These are phyloP conservation scores for Dasyurus viverrinus DNA, from an alignment of 2,113 vertebrate species.

Conservation along the genomic window DNA sequence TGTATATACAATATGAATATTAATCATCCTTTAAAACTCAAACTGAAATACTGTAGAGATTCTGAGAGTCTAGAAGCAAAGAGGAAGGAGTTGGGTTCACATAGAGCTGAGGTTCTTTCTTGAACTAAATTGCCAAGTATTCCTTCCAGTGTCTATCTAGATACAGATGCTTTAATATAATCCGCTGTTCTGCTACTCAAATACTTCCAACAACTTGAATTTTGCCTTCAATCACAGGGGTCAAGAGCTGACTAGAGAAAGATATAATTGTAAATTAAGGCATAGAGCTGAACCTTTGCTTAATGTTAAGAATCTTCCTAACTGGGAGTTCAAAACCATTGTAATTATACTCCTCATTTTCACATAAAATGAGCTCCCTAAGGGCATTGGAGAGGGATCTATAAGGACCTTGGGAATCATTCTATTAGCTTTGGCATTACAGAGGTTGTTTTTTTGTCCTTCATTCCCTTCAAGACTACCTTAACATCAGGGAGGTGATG, in stretches of 20 bases:
- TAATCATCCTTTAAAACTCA: background rate
- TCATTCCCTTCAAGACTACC: no score
- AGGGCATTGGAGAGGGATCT: background rate
- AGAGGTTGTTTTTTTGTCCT: no score
- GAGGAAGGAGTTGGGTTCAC: background rate
- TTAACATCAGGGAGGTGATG: no score
- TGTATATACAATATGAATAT: background rate
- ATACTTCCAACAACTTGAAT: background rate
- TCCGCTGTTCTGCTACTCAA: background rate
- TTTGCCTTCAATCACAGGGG: background rate
- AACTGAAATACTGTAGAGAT: background rate
- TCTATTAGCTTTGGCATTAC: background rate
- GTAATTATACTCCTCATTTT: background rate
- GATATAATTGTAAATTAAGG: background rate
- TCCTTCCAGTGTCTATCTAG: background rate
- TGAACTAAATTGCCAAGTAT: no score
- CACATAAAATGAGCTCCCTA: background rate
- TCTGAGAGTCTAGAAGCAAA: background rate
- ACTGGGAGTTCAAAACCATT: background rate
- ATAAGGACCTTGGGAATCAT: background rate
- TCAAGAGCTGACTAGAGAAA: background rate
- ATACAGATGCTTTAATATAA: background rate
- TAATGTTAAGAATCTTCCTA: background rate
- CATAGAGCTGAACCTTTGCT: background rate
- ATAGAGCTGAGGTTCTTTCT: background rate